A percentile compares a stretch with the other conserved stretches of the same genome.
phyloP scores from a whole-genome alignment of 2,888 invertebrate genomes.

The Watsonalla cultraria region DNA sequence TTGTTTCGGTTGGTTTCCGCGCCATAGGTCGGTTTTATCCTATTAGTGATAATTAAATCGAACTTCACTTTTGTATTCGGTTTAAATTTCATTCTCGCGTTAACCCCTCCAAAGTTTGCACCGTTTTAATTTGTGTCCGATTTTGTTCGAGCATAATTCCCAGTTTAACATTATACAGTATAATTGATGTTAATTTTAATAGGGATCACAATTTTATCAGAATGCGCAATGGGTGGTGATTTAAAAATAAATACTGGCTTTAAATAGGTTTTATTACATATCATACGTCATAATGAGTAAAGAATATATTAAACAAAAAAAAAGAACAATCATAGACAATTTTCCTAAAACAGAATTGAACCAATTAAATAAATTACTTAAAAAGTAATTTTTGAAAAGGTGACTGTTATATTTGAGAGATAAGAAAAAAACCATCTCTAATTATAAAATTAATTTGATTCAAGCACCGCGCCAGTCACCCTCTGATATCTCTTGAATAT shows the following conservation, averaged over 20 bases:
- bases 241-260: not conserved
- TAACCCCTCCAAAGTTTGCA: slow-evolving; percentile 29
- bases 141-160: slow-evolving; percentile 30
- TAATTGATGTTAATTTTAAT: slow-evolving; percentile 1
- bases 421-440: slow-evolving; percentile 8
- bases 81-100: slow-evolving; percentile 44
- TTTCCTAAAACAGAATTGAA: too few relatives aligned
- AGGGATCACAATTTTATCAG: not conserved
- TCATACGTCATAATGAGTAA: too few relatives aligned
- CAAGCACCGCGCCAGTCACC: slow-evolving; percentile 26
- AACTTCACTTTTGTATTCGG: slow-evolving; percentile 45
- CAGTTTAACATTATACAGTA: slow-evolving; percentile 14
- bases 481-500: slow-evolving; percentile 51
- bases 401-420: not conserved
- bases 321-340: too few relatives aligned
- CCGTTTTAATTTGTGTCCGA: slow-evolving; percentile 20
- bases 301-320: too few relatives aligned
- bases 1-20: slow-evolving; percentile 41
- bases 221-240: not conserved
- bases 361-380: too few relatives aligned
- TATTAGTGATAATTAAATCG: slow-evolving; percentile 67
- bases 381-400: not conserved
- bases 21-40: slow-evolving; percentile 53
- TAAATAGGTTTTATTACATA: too few relatives aligned
- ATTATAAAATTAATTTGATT: slow-evolving; percentile 3